phyloP scores from a whole-genome alignment of 2,797 vertebrate species.

The Serranus cabrilla region DNA sequence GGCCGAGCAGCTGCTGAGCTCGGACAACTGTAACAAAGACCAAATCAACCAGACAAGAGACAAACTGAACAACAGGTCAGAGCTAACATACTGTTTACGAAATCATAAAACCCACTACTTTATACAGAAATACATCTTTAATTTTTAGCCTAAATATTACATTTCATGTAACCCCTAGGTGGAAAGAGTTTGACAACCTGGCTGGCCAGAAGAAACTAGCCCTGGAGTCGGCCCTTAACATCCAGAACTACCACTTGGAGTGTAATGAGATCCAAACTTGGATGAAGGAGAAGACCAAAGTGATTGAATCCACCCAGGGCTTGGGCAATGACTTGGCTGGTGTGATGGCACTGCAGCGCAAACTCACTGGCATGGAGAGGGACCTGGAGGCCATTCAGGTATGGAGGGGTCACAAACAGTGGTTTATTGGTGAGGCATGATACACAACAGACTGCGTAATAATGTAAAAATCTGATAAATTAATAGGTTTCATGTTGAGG shows the following conservation, averaged over 20 bases:
- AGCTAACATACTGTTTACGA: background rate
- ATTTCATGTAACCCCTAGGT: constrained; percentile 80
- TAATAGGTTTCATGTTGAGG: background rate
- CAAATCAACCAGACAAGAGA: constrained; percentile 90
- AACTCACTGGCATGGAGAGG: constrained; percentile 93
- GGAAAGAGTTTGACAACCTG: constrained; percentile 91
- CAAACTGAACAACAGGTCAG: constrained; percentile 92
- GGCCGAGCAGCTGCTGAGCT: constrained; percentile 88
- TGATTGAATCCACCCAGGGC: constrained; percentile 95
- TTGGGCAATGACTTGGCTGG: constrained; percentile 94
- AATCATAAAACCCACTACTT: background rate
- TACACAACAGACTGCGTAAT: background rate
- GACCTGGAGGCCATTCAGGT: constrained; percentile 96
- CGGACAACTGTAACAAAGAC: constrained; percentile 89
- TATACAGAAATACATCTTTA: background rate
- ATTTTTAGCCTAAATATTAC: constrained; percentile 6
- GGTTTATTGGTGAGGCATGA: background rate
- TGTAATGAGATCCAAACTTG: constrained; percentile 95
- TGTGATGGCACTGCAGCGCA: constrained; percentile 94
- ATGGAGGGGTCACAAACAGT: constrained; percentile 53
- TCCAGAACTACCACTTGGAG: constrained; percentile 96
- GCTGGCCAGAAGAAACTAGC: constrained; percentile 91
- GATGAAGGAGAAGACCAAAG: constrained; percentile 98
- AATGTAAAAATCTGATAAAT: constrained; percentile 2
- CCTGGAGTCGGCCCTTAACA: constrained; percentile 92